Evolutionary conservation across 1,140 invertebrate species (phyloP).

Genomic region (Himalopsyche phryganea): DNA sequence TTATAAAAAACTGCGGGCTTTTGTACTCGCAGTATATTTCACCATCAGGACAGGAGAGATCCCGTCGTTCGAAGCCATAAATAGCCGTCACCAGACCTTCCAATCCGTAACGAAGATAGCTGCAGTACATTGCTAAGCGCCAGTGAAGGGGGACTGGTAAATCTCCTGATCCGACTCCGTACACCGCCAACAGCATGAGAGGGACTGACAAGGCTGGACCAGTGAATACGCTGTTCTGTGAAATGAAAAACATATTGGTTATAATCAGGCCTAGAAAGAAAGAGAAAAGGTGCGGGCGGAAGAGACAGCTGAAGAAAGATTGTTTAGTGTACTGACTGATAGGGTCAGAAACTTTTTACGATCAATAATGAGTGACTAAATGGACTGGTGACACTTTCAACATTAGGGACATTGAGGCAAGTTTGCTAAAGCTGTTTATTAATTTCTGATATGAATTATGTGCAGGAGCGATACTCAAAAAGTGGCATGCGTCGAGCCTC

Average conservation of each 20-base stretch:
- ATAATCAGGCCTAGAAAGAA: too few relatives aligned
- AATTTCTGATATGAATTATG: too few relatives aligned
- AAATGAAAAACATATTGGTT: conserved; percentile 30
- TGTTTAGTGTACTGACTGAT: too few relatives aligned
- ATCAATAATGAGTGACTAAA: too few relatives aligned
- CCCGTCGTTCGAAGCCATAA: conserved; percentile 69
- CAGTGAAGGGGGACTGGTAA: conserved; percentile 62
- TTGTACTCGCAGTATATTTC: conserved; percentile 69
- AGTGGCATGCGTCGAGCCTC: too few relatives aligned
- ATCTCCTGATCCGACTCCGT: conserved; percentile 68
- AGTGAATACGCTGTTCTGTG: conserved; percentile 75
- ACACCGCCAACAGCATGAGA: conserved; percentile 71
- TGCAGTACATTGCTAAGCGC: conserved; percentile 73
- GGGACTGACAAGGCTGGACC: conserved; percentile 72
- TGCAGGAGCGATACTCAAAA: too few relatives aligned
- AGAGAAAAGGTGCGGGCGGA: too few relatives aligned
- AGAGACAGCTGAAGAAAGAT: too few relatives aligned
- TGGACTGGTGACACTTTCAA: too few relatives aligned
- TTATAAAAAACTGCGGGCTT: conserved; percentile 58
- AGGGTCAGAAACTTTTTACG: too few relatives aligned
- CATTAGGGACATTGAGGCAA: too few relatives aligned
- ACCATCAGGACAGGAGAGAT: conserved; percentile 61
- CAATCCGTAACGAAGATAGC: conserved; percentile 72
- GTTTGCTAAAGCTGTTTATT: too few relatives aligned
- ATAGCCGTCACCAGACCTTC: conserved; percentile 76